Base-by-base conservation (phyloP, 1,140 invertebrate species). In the Drosophila ogumai region DNA sequence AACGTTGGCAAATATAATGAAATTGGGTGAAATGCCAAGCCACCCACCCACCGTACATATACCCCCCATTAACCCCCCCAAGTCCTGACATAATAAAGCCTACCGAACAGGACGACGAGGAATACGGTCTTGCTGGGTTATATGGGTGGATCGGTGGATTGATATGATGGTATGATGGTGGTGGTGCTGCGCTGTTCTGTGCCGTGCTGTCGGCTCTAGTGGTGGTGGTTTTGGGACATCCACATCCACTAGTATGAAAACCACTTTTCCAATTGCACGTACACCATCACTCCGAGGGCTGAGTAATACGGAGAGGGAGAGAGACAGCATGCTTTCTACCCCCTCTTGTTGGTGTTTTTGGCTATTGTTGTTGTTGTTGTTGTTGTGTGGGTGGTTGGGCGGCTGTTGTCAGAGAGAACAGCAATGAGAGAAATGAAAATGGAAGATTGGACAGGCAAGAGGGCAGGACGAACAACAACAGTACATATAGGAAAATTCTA, bases 1-100 rank as follows among this genome's bases (percentile, higher is more conserved):
- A 90, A 90, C 81, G 86, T 90, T 90, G 87, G 86, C 86, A 90
- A 90, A 90, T 90, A 90, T 90, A 90, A 90, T 90, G 86, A 90
- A 90, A 90, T 90, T 90, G 86, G 86, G 86, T 90, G 86, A 90
- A 90, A 86, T 86, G 75, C 72, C 67, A 59, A 46, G 66, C 66
- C 75, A 47, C 75, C 41, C 57, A 52, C 56, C 58, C 44, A 60
- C 50, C 43, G n/a, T 43, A 22, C 12, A 15, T 12, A 49, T 34
- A 19, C n/a, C n/a, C 9, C 66, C 25, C 22, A 46, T 22, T 46
- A 46, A 46, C 34, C 61, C 55, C 44, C 32, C 40, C 22, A 46
- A 32, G 75, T 60, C 52, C 66, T 84, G 84, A 78, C 85, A 88
- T 88, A 90, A 90, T 88, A 90, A 88, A 88, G 85, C 85, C 84